Percentiles rank a stretch among this genome's conserved stretches.
Evolutionary conservation across 2,888 invertebrate species (phyloP).

Genomic region (Eugnorisma glareosa): DNA sequence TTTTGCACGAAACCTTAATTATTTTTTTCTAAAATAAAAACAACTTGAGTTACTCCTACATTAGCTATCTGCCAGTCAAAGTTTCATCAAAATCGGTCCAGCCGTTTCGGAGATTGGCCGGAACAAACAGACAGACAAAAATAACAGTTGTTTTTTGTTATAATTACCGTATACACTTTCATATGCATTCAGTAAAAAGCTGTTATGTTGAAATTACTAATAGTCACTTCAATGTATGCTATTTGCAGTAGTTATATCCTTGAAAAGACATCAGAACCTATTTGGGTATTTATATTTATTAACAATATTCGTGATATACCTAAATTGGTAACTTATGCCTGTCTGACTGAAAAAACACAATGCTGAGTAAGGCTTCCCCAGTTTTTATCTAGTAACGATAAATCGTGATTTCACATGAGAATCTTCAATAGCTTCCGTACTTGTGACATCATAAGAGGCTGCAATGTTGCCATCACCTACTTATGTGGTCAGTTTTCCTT

Average conservation of each 20-base stretch:
- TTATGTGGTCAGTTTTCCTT: constrained; percentile 36
- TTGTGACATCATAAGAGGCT: constrained; percentile 28
- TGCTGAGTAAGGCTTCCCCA: neutral
- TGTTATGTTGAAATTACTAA: no score
- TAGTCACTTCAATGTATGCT: no score
- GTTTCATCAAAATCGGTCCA: no score
- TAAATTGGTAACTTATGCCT: neutral
- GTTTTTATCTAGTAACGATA: constrained; percentile 3
- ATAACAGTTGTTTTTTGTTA: no score
- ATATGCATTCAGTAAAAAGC: no score
- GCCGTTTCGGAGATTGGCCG: no score
- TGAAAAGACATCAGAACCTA: neutral
- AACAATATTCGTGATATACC: neutral
- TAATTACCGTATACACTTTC: no score
- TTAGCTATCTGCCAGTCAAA: no score
- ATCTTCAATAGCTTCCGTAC: constrained; percentile 35
- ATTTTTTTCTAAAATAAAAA: no score
- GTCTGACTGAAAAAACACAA: neutral
- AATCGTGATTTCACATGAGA: constrained; percentile 21
- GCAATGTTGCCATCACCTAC: constrained; percentile 25
- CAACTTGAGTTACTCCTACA: no score
- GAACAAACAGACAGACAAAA: no score
- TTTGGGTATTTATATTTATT: neutral
- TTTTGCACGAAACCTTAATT: no score
- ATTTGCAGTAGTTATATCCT: neutral